These are phyloP conservation scores for Suillia variegata DNA, from an alignment of 2,888 invertebrate genomes.

Conservation along the genomic window DNA sequence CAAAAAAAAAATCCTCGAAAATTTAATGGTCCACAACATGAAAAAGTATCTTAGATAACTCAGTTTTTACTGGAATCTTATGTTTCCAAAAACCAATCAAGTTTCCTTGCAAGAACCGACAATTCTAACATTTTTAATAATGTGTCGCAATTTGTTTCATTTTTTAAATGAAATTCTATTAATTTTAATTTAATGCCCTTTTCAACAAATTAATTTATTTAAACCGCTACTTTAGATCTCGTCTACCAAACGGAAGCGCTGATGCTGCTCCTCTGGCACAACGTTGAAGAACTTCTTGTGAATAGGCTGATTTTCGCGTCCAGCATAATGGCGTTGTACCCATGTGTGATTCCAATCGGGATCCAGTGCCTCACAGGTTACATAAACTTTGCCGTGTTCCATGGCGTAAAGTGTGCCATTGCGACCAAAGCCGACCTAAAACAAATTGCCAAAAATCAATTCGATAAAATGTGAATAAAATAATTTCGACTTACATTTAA, in stretches of 20 bases:
- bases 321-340: slow-evolving; percentile 70
- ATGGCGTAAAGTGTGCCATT: slow-evolving; percentile 83
- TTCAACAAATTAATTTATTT: no score
- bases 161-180: no score
- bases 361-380: slow-evolving; percentile 82
- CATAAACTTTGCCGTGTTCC: slow-evolving; percentile 76
- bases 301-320: slow-evolving; percentile 69
- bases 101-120: no score
- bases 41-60: no score
- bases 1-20: no score
- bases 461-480: background rate
- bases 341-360: slow-evolving; percentile 80
- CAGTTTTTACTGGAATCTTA: no score
- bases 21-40: no score
- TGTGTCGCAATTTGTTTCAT: no score
- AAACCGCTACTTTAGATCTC: slow-evolving; percentile 68
- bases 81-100: no score
- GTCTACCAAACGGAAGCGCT: slow-evolving; percentile 77
- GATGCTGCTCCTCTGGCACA: slow-evolving; percentile 77
- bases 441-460: background rate
- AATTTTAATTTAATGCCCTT: no score
- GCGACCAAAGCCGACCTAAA: slow-evolving; percentile 79
- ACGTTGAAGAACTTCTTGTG: slow-evolving; percentile 87
- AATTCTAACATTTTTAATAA: no score
- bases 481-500: slow-evolving; percentile 70